A percentile compares a stretch with the other conserved stretches of the same genome.
These are phyloP conservation scores for Catocala sponsa DNA, from an alignment of 2,888 invertebrate genomes.

Conservation along the genomic window DNA sequence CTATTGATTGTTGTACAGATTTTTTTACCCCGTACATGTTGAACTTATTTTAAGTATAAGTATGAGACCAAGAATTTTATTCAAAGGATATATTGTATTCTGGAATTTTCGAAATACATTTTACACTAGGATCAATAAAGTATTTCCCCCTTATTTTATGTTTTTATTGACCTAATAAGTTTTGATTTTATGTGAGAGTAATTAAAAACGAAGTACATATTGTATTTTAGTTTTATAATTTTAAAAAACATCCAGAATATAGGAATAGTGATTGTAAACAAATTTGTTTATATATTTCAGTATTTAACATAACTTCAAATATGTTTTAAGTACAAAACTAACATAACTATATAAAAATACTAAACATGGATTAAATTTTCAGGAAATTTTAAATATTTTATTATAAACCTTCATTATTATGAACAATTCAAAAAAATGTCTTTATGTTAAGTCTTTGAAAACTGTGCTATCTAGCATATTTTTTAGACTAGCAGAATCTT, in stretches of 20 bases:
- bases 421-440: conserved; percentile 44
- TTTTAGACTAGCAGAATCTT: conserved; percentile 44
- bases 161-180: conserved; percentile 63
- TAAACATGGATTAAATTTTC: conserved; percentile 55
- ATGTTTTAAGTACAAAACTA: conserved; percentile 52
- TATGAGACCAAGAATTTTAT: conserved; percentile 85
- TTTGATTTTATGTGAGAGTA: conserved; percentile 29
- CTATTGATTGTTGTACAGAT: conserved; percentile 80
- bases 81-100: conserved; percentile 83
- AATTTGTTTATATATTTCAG: conserved; percentile 47
- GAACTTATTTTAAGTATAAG: conserved; percentile 80
- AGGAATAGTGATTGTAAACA: conserved; percentile 49
- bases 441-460: conserved; percentile 50
- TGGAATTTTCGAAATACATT: conserved; percentile 86
- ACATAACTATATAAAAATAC: conserved; percentile 51
- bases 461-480: conserved; percentile 33
- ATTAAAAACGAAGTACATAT: conserved; percentile 38
- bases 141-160: conserved; percentile 77
- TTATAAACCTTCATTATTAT: conserved; percentile 46
- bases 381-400: conserved; percentile 55
- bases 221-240: conserved; percentile 45
- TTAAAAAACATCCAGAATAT: conserved; percentile 51
- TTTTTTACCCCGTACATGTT: conserved; percentile 72
- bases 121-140: conserved; percentile 88
- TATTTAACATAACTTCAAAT: conserved; percentile 49